These are phyloP conservation scores for Orthosia gothica DNA, from an alignment of 2,888 invertebrate species.

Conservation along the genomic window DNA sequence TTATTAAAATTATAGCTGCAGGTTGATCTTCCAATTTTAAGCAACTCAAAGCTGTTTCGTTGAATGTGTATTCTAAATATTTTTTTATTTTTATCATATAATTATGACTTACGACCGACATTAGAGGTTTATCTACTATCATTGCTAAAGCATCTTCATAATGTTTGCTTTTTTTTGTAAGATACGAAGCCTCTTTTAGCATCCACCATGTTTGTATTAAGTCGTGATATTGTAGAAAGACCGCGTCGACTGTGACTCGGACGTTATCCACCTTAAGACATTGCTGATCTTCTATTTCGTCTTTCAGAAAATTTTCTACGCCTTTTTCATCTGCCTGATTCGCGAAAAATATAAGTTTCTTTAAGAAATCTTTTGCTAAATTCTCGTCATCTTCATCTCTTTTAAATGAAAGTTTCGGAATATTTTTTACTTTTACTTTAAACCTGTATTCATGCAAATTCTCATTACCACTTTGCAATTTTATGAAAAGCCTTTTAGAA, in stretches of 20 bases:
- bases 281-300: slow-evolving; percentile 36
- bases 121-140: slow-evolving; percentile 36
- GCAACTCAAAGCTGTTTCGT: neutral
- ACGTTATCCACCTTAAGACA: neutral
- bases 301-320: slow-evolving; percentile 37
- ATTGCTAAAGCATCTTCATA: slow-evolving; percentile 41
- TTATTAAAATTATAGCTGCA: slow-evolving; percentile 12
- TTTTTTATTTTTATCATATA: slow-evolving; percentile 13
- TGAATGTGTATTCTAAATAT: slow-evolving; percentile 27
- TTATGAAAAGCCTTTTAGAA: slow-evolving; percentile 31
- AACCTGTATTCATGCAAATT: slow-evolving; percentile 41
- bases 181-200: slow-evolving; percentile 22
- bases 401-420: slow-evolving; percentile 30
- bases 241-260: slow-evolving; percentile 34
- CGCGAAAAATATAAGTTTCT: slow-evolving; percentile 38
- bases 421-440: slow-evolving; percentile 21
- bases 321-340: slow-evolving; percentile 38
- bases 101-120: slow-evolving; percentile 19
- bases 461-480: slow-evolving; percentile 10
- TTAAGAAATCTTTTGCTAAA: slow-evolving; percentile 42
- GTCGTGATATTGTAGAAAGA: slow-evolving; percentile 54
- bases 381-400: slow-evolving; percentile 20
- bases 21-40: slow-evolving; percentile 10
- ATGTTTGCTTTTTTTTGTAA: slow-evolving; percentile 36
- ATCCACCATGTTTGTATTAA: slow-evolving; percentile 61